Evolutionary conservation across 1,140 invertebrate genomes (phyloP), one percentile per base, ranked within the genome.

Genomic region (Cydia pomonella): DNA sequence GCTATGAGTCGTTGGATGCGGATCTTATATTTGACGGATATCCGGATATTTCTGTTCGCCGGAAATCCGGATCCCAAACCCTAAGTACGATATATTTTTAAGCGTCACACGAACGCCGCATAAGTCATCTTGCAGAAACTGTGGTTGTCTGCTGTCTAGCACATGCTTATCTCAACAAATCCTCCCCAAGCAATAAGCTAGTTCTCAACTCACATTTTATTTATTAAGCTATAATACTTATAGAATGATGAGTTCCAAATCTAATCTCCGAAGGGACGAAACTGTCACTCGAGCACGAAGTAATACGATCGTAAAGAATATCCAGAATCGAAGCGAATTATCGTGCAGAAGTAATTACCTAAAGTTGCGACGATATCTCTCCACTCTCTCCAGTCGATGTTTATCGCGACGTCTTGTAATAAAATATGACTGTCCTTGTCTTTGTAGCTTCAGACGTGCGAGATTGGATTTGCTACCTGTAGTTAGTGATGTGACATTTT

Each of bases 391-490:
- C 33, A 38, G 41, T 44, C 47, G 47, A 50, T 18, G n/a, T 18
- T 50, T 50, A 50, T 50, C 47, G n/a, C n/a, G 47, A 50, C 3
- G 47, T 50, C n/a, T 50, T 18, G n/a, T 50, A 50, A 50, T 50
- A 50, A n/a, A 50, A n/a, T 5, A 18, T 9, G 47, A 47, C 44
- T 47, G 16, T 47, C 44, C 44, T 50, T n/a, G 47, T 18, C 47
- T 50, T 7, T 50, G n/a, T n/a, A 50, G 5, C 16, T 50, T 18
- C 47, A 18, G 47, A 50, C 47, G 47, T 50, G 4, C 47, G 1
- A 50, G 47, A 50, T 50, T 50, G 47, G 47, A 50, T 50, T 50
- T 50, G 47, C n/a, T 50, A 50, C 47, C n/a, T 50, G n/a, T n/a
- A n/a, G 18, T 18, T 50, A 50, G 47, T 50, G 47, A 50, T 50